phyloP scores from a whole-genome alignment of 2,113 vertebrate genomes.

The Clupea harengus region DNA sequence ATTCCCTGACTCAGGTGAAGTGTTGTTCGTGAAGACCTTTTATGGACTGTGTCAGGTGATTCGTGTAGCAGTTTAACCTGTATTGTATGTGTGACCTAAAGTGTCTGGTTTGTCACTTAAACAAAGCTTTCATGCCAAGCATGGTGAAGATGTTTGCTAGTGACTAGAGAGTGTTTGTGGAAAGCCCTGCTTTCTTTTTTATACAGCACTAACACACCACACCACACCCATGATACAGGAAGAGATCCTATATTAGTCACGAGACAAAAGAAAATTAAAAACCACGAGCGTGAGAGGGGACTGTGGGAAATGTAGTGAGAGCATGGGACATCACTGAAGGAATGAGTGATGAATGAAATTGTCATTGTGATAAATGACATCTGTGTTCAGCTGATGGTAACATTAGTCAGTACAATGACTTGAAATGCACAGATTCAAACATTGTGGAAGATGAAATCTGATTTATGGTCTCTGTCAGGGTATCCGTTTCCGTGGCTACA shows the following conservation, averaged over 20 bases:
- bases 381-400: no score
- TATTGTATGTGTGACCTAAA: not conserved
- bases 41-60: not conserved
- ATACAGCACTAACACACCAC: not conserved
- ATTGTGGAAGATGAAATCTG: not conserved
- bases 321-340: no score
- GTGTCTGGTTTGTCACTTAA: not conserved
- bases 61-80: not conserved
- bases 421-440: no score
- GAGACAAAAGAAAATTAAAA: no score
- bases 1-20: not conserved
- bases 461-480: conserved; percentile 69
- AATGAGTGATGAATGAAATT: no score
- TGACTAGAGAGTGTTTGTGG: not conserved
- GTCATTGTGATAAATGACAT: no score
- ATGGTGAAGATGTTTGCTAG: not conserved
- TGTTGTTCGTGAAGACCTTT: not conserved
- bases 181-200: not conserved
- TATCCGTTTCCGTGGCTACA: conserved; percentile 94
- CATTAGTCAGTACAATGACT: no score
- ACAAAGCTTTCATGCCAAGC: not conserved
- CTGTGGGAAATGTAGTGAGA: no score
- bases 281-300: no score
- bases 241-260: not conserved
- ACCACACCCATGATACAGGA: not conserved